These are phyloP conservation scores for Xenops minutus DNA, from an alignment of 2,797 vertebrate genomes.

Conservation along the genomic window DNA sequence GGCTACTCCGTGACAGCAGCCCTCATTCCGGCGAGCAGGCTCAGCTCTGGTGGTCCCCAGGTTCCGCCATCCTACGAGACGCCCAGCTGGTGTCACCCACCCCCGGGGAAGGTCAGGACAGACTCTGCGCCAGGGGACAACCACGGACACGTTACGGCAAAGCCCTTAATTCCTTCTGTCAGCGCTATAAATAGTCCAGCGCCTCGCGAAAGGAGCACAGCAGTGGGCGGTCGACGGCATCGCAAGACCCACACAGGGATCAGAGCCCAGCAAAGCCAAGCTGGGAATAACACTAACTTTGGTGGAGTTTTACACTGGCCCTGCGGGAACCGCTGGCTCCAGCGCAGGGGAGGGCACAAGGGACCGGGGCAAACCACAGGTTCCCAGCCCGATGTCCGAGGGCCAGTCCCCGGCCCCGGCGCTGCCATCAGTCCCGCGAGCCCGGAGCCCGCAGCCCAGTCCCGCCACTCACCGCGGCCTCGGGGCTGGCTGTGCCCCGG, in stretches of 20 bases:
- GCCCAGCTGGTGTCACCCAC: not conserved
- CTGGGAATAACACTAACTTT: not conserved
- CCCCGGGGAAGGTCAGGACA: not conserved
- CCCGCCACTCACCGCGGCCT: conserved; percentile 50
- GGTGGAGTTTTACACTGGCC: not conserved
- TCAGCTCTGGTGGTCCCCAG: not conserved
- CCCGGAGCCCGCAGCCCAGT: not conserved
- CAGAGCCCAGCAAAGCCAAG: not conserved
- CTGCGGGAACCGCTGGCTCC: not conserved
- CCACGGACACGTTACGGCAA: not conserved
- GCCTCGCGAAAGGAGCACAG: not conserved
- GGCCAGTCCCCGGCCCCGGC: too few relatives aligned
- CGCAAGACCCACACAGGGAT: not conserved
- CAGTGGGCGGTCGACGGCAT: not conserved
- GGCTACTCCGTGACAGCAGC: rapidly evolving
- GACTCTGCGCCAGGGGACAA: not conserved
- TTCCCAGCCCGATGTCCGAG: not conserved
- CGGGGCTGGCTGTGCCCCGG: conserved; percentile 20
- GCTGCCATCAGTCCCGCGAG: not conserved
- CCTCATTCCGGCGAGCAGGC: rapidly evolving
- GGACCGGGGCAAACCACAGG: not conserved
- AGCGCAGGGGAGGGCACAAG: not conserved
- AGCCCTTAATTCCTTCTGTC: not conserved
- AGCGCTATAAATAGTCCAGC: not conserved
- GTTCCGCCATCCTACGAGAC: not conserved